Percentiles rank a stretch among this genome's conserved stretches.
phyloP scores from a whole-genome alignment of 2,797 vertebrate genomes.

The Eleutherodactylus coqui region DNA sequence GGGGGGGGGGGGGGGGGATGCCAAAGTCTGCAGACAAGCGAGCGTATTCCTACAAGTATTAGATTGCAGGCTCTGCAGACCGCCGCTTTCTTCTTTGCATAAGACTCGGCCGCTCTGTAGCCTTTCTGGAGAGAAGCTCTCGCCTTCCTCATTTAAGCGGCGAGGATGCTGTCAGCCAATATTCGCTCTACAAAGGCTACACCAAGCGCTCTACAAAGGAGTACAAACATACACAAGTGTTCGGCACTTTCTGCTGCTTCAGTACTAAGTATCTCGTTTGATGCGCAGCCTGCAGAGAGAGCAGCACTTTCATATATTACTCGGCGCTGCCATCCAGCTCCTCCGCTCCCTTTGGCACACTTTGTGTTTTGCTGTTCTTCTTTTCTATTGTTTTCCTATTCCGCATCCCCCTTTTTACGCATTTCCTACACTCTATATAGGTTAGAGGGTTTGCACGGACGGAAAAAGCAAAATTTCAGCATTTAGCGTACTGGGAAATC shows the following conservation, averaged over 20 bases:
- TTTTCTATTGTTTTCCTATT: not conserved
- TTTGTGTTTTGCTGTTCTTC: not conserved
- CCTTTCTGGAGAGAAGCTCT: not conserved
- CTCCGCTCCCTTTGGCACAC: conserved; percentile 10
- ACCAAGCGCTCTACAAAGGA: conserved; percentile 44
- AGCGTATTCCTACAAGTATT: not conserved
- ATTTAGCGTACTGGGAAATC: not conserved
- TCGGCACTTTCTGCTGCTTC: conserved; percentile 49
- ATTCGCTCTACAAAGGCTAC: conserved; percentile 41
- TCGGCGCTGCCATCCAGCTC: conserved; percentile 3
- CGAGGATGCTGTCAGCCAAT: conserved; percentile 38
- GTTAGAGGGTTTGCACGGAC: not conserved
- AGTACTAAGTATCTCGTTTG: conserved; percentile 47
- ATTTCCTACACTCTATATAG: not conserved
- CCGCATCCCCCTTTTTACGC: too few species aligned
- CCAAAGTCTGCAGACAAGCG: not conserved
- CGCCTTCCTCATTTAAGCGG: conserved; percentile 34
- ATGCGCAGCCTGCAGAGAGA: conserved; percentile 45
- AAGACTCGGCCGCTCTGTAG: not conserved
- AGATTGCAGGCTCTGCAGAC: not conserved
- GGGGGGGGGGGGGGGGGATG: not conserved
- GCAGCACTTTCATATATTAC: conserved; percentile 36
- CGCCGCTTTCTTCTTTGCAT: not conserved
- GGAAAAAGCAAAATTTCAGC: not conserved
- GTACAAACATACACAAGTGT: conserved; percentile 52